Evolutionary conservation across 2,113 vertebrate species (phyloP).

Genomic region (Elephantulus edwardii): DNA sequence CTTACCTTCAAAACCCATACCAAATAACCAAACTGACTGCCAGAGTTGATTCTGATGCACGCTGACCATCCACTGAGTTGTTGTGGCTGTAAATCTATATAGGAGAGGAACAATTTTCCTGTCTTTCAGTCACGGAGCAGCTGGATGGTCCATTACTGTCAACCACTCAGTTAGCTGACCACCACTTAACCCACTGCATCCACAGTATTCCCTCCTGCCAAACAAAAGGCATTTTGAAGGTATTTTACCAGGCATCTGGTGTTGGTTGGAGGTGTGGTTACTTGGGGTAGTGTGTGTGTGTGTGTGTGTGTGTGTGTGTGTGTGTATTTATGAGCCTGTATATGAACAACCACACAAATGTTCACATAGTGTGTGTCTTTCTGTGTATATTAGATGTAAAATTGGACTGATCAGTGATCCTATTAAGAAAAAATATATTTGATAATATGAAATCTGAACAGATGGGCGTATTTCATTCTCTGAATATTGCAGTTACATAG

Average conservation of each 20-base stretch:
- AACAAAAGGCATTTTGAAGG: background rate
- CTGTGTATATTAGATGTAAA: no score
- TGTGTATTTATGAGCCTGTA: background rate
- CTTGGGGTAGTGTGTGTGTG: background rate
- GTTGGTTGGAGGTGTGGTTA: background rate
- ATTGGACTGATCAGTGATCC: background rate
- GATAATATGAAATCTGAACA: background rate
- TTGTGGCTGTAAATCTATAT: no score
- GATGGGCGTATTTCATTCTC: background rate
- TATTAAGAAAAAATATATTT: background rate
- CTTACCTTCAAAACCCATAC: no score
- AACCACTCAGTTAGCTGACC: no score
- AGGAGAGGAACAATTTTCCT: no score
- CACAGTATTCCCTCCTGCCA: background rate
- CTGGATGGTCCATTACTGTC: no score
- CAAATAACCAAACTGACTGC: no score
- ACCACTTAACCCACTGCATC: no score
- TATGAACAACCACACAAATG: background rate
- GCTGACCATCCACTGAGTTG: no score
- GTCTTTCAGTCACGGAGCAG: no score
- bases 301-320: background rate
- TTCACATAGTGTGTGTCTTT: accelerated
- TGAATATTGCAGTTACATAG: background rate
- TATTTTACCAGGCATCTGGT: background rate
- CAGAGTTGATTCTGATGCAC: no score